Conservation (phyloP, 2,797 vertebrate species). For the Euthynnus affinis region DNA sequence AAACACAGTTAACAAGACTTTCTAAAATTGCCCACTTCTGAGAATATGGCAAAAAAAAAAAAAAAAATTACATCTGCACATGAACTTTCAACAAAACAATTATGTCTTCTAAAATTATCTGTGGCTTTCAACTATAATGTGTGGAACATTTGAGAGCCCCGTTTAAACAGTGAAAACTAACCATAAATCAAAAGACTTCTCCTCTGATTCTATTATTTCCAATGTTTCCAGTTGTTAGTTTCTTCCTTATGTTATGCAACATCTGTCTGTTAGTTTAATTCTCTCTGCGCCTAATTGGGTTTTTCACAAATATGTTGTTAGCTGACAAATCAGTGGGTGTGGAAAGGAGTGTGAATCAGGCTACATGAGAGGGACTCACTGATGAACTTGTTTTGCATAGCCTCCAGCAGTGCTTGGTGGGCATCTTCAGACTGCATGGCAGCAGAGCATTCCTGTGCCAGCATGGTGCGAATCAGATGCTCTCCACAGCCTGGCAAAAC, state of each 20-base stretch:
- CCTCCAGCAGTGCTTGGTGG: slow-evolving; percentile 96
- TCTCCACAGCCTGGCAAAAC: slow-evolving; percentile 94
- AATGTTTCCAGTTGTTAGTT: slow-evolving; percentile 66
- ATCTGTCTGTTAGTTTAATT: slow-evolving; percentile 68
- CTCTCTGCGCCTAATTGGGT: slow-evolving; percentile 38
- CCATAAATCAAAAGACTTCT: slow-evolving; percentile 66
- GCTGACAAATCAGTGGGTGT: slow-evolving; percentile 43
- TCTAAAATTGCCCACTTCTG: slow-evolving; percentile 76
- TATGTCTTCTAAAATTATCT: slow-evolving; percentile 71
- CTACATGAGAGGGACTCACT: slow-evolving; percentile 86
- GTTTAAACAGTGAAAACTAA: slow-evolving; percentile 62
- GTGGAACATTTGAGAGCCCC: slow-evolving; percentile 62
- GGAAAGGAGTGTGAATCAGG: slow-evolving; percentile 41
- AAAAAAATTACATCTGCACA: slow-evolving; percentile 67
- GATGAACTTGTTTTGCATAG: slow-evolving; percentile 99
- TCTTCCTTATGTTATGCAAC: slow-evolving; percentile 52
- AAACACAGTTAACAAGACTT: slow-evolving; percentile 69
- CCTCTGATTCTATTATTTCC: slow-evolving; percentile 61
- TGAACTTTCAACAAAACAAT: slow-evolving; percentile 76
- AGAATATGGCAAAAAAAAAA: slow-evolving; percentile 47
- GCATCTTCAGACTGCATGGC: slow-evolving; percentile 98
- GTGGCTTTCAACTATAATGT: slow-evolving; percentile 74
- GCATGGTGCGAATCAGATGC: slow-evolving; percentile 97
- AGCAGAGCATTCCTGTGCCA: slow-evolving; percentile 97
- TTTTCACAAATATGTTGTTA: slow-evolving; percentile 57